Conservation (phyloP, 2,888 invertebrate genomes). For the Esperia sulphurella region DNA sequence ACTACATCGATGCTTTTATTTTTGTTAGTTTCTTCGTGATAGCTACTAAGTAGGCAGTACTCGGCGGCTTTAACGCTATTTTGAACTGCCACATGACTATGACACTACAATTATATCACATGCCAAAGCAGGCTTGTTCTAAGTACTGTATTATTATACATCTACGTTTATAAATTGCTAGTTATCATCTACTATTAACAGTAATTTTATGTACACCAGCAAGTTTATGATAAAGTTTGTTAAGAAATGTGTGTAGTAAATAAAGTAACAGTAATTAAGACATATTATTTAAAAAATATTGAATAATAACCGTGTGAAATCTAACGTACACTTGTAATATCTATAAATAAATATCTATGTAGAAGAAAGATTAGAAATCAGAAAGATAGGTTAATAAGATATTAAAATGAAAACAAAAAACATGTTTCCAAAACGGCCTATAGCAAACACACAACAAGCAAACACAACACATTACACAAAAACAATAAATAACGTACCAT, state of each 20-base stretch:
- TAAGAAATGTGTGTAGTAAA: slow-evolving; percentile 8
- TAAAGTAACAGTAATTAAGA: background rate
- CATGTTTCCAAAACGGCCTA: slow-evolving; percentile 78
- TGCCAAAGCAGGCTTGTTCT: slow-evolving; percentile 52
- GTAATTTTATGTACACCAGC: slow-evolving; percentile 7
- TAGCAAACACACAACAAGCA: slow-evolving; percentile 78
- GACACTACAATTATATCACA: slow-evolving; percentile 32
- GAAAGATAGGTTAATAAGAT: slow-evolving; percentile 46
- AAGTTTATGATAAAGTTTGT: slow-evolving; percentile 8
- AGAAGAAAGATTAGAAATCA: slow-evolving; percentile 53
- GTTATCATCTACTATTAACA: slow-evolving; percentile 9
- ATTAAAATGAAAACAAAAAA: slow-evolving; percentile 40
- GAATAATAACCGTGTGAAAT: background rate
- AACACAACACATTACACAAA: slow-evolving; percentile 70
- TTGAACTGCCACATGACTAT: slow-evolving; percentile 38
- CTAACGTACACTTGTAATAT: background rate
- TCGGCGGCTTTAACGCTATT: slow-evolving; percentile 46
- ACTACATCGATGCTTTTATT: background rate
- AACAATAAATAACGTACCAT: slow-evolving; percentile 55
- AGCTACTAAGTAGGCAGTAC: slow-evolving; percentile 47
- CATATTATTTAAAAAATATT: background rate
- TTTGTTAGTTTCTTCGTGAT: slow-evolving; percentile 26
- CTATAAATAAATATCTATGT: slow-evolving; percentile 29
- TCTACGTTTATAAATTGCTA: slow-evolving; percentile 9
- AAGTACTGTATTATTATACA: slow-evolving; percentile 5